These are phyloP conservation scores for Elephas maximus DNA, from an alignment of 2,113 vertebrate species.

Conservation along the genomic window DNA sequence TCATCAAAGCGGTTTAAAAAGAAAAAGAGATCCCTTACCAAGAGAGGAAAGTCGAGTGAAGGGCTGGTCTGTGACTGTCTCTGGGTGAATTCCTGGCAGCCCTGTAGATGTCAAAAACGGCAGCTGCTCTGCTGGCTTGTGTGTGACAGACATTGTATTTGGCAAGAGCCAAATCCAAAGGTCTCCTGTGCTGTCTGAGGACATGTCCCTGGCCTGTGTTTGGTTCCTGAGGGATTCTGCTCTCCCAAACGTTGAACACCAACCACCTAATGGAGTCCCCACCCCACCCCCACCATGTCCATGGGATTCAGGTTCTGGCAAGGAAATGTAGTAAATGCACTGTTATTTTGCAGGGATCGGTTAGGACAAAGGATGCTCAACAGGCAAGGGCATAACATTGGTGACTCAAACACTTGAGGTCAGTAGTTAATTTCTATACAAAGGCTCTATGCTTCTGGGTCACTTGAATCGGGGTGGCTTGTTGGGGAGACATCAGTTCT, in stretches of 20 bases:
- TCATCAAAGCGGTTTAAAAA: background rate
- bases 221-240: background rate
- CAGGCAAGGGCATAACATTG: background rate
- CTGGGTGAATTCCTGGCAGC: background rate
- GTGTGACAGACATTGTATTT: background rate
- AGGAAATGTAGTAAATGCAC: background rate
- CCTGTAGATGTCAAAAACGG: background rate
- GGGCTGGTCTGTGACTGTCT: background rate
- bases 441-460: background rate
- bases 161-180: background rate
- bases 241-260: background rate
- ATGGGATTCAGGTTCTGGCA: background rate
- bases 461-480: background rate
- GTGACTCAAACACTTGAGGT: background rate
- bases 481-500: background rate
- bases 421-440: background rate
- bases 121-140: background rate
- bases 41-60: background rate
- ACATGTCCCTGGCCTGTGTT: background rate
- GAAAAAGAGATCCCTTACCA: background rate
- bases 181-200: background rate
- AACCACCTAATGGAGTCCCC: background rate
- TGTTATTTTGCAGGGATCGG: background rate
- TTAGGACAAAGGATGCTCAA: background rate
- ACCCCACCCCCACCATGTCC: rapidly evolving